Evolutionary conservation across 2,113 vertebrate species (phyloP).

Genomic region (Notothenia rossii): DNA sequence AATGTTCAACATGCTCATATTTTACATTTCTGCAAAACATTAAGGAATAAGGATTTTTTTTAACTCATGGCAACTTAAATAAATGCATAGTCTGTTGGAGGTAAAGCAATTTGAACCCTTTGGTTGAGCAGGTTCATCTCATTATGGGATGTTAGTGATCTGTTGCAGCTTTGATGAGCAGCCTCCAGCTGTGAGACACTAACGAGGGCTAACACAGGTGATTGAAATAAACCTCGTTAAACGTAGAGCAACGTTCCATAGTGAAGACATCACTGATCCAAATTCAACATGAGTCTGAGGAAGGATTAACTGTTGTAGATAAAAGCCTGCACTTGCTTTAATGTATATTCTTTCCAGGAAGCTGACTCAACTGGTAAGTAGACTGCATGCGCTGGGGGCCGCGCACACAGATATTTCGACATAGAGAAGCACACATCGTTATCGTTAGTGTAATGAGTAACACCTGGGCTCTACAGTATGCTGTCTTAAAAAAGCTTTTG

Average conservation of each 20-base stretch:
- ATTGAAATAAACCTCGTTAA: conserved; percentile 15
- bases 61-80: not conserved
- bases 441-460: not conserved
- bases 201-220: conserved; percentile 1
- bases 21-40: not conserved
- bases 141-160: conserved; percentile 6
- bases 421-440: not conserved
- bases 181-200: not conserved
- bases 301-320: conserved; percentile 15
- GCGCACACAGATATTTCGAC: not conserved
- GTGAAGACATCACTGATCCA: conserved; percentile 4
- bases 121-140: not conserved
- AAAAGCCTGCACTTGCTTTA: conserved; percentile 1
- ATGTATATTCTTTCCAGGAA: conserved; percentile 3
- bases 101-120: not conserved
- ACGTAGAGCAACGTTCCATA: not conserved
- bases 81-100: not conserved
- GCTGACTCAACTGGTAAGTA: not conserved
- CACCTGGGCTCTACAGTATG: not conserved
- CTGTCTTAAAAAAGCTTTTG: not conserved
- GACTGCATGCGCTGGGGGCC: not conserved
- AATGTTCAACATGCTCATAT: not conserved
- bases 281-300: conserved; percentile 1
- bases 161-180: conserved; percentile 7
- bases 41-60: not conserved